Conservation (phyloP, 2,797 vertebrate genomes). For the Eulemur mongoz region DNA sequence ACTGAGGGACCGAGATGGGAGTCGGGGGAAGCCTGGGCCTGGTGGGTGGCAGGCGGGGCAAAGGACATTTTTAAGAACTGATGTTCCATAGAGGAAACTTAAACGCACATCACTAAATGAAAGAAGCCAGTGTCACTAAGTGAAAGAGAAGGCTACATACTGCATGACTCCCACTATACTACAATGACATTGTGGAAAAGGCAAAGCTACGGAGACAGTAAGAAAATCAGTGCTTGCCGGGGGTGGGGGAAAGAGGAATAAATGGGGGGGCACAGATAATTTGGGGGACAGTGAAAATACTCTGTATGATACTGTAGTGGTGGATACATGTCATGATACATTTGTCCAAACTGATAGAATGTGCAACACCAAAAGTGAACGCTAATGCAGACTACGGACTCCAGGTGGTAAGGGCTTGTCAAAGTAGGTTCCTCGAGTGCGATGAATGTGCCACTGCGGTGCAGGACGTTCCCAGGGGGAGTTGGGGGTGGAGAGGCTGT, state of each 20-base stretch:
- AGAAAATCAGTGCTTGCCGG: not conserved
- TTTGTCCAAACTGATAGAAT: not conserved
- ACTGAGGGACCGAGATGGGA: not conserved
- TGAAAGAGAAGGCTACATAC: not conserved
- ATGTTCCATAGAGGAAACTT: not conserved
- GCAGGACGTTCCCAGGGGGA: not conserved
- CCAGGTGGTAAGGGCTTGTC: not conserved
- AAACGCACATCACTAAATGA: not conserved
- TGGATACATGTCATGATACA: not conserved
- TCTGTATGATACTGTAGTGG: not conserved
- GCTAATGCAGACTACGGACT: not conserved
- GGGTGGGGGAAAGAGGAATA: no score
- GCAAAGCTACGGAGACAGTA: not conserved
- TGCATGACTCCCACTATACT: not conserved
- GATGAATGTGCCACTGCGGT: not conserved
- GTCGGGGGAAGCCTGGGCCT: not conserved
- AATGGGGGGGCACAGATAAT: not conserved
- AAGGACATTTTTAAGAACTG: not conserved
- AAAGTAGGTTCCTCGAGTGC: not conserved
- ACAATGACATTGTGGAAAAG: not conserved
- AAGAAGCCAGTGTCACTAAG: not conserved
- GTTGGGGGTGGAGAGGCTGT: no score
- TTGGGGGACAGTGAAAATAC: not conserved
- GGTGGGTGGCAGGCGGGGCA: rapidly evolving
- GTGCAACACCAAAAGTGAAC: not conserved